phyloP scores from a whole-genome alignment of 2,113 vertebrate species.

The Rhinopomastus cyanomelas region DNA sequence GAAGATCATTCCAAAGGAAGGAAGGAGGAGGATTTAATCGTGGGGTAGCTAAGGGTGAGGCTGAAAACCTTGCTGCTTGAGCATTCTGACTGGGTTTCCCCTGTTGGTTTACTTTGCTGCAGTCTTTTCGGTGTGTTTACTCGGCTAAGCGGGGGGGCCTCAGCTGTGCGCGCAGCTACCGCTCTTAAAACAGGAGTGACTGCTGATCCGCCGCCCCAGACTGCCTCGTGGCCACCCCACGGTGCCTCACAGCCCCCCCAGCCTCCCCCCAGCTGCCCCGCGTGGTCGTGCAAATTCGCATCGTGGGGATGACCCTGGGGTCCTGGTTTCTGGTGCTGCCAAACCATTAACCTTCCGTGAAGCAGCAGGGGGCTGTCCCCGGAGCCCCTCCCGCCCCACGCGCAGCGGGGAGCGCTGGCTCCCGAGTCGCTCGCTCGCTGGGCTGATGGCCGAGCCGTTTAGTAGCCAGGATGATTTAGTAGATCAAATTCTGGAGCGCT shows the following conservation, averaged over 20 bases:
- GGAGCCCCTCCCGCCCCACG: not conserved
- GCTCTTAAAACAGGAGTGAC: not conserved
- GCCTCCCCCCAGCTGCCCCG: not conserved
- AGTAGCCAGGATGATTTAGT: constrained; percentile 44
- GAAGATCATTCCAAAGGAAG: not conserved
- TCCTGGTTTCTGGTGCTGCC: not conserved
- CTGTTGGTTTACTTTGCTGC: constrained; percentile 24
- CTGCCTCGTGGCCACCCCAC: too few relatives aligned
- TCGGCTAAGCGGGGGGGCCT: not conserved
- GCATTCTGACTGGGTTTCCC: not conserved
- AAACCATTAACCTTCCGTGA: not conserved
- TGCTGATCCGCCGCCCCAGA: not conserved
- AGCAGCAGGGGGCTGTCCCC: not conserved
- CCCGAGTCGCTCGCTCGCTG: constrained; percentile 18
- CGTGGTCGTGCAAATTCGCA: not conserved
- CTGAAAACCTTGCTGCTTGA: constrained; percentile 32
- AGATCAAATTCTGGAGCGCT: constrained; percentile 30
- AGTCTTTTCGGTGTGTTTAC: constrained; percentile 34
- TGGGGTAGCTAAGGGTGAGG: not conserved
- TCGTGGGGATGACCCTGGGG: not conserved
- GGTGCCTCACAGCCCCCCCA: too few relatives aligned
- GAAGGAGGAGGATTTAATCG: not conserved
- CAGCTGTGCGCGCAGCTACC: not conserved
- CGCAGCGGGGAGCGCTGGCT: not conserved
- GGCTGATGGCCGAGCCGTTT: constrained; percentile 21